Base-by-base conservation (phyloP, 2,888 invertebrate genomes). In the Sphinx pinastri region DNA sequence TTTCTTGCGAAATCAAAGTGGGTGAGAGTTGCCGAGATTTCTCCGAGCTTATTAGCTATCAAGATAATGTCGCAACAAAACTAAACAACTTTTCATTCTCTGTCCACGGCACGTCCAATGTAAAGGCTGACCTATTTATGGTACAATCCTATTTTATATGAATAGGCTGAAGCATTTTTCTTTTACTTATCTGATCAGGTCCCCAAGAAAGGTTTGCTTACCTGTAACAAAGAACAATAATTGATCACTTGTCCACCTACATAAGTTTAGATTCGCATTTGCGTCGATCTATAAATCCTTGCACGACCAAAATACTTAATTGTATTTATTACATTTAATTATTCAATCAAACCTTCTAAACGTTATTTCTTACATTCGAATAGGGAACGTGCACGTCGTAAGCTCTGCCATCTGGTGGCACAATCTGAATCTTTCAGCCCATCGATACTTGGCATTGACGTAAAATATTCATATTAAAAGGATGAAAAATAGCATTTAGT, bases 191-290 rank as follows among this genome's bases (percentile, higher is more conserved):
- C 83, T 77, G 76, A 77, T 81, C 70, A 75, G 73, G 68, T 59
- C 73, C 51, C 63, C 60, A 71, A 72, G 77, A 77, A 76, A 77
- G 77, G 79, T 83, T 76, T 76, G 77, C 86, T 89, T 88, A 89
- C 89, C 89, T 89, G 88, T 78, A 89, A 88, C 83, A 87, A 88
- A 84, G 77, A 82, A 87, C 72, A 81, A 83, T 75, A 71, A 68
- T 68, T 82, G 79, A 84, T 81, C 79, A 84, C 77, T 78, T 74
- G 71, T 71, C 76, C 73, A 79, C 77, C 49, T 49, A 60, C 19
- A 49, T 19, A 49, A 47, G 63, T 63, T 47, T 49, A 16, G 19
- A 2, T 25, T 49, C 49, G 47, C 13, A 7, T 19, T 63, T 19
- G 13, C 6, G 47, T 60, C 12, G n/a, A 11, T 49, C 2, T 19